Evolutionary conservation across 2,888 invertebrate genomes (phyloP).

Genomic region (Idaea biselata): DNA sequence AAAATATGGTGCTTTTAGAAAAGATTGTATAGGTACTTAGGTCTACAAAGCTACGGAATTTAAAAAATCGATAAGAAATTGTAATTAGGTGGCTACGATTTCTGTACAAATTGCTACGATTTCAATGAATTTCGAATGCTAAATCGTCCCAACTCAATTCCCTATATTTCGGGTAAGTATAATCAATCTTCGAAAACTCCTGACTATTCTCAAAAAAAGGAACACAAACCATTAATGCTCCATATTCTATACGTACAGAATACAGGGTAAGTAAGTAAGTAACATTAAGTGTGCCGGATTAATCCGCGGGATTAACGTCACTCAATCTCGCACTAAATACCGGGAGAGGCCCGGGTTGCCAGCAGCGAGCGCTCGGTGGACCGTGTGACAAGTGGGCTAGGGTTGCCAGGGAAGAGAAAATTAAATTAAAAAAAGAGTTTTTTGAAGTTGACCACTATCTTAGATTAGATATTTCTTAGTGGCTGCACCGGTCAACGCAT

Average conservation of each 20-base stretch:
- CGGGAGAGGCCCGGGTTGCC: conserved; percentile 4
- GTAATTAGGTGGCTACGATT: too few species aligned
- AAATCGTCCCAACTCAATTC: not conserved
- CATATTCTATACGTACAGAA: not conserved
- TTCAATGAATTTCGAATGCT: too few species aligned
- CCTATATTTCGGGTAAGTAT: not conserved
- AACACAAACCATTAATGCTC: not conserved
- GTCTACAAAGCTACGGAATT: too few species aligned
- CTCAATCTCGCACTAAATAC: conserved; percentile 50
- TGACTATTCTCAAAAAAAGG: not conserved
- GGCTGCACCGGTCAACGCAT: too few species aligned
- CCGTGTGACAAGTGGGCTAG: conserved; percentile 43
- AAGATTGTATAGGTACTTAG: too few species aligned
- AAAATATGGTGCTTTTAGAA: too few species aligned
- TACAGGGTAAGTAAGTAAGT: not conserved
- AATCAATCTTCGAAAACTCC: conserved; percentile 4
- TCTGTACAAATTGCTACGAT: too few species aligned
- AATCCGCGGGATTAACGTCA: conserved; percentile 49
- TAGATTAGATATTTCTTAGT: too few species aligned
- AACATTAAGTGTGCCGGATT: conserved; percentile 11
- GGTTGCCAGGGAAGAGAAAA: conserved; percentile 19
- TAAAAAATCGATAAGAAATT: too few species aligned
- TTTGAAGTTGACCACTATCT: too few species aligned
- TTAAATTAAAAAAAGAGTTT: too few species aligned
- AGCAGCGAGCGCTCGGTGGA: conserved; percentile 36